Evolutionary conservation across 2,797 vertebrate species (phyloP), one percentile per base, ranked within the genome.

Genomic region (Fistularia commersonii): DNA sequence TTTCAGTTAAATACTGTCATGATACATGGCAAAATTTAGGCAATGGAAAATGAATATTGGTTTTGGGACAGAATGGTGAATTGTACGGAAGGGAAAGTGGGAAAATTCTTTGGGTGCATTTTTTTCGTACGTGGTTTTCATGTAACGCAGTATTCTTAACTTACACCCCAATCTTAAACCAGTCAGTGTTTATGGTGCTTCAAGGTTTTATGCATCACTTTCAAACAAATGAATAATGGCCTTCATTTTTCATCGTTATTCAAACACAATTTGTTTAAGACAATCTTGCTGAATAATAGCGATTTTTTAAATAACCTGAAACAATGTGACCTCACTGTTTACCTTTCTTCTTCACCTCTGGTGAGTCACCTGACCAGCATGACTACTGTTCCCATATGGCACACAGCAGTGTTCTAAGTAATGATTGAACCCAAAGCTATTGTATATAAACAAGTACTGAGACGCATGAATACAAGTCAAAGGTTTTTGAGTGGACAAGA

Each of bases 361-460:
- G 35, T 52, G 49, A 56, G 60, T 82, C 78, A 82, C 64, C 54
- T 80, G 78, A 76, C 67, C 48, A 69, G 62, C 46, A 8, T 64
- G 60, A 67, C 66, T 61, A 53, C 43, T 64, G 63, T 64, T 82
- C 83, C 85, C 83, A 89, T 85, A 80, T 85, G 86, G 77, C 56
- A 72, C 63, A 62, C 57, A 55, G 45, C 37, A 55, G 35, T 41
- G 13, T 50, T 46, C 12, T 36, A 51, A 71, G 41, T 33, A 49
- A 64, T 69, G 23, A 67, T 69, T 70, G 58, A 62, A 61, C 48
- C 49, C 48, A 41, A 48, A 37, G 11, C 47, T 47, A 51, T 7
- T 32, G 7, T 7, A 13, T n/a, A 54, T 35, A 44, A 36, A 45
- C 32, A 13, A 54, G 6, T 7, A 41, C 12, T 14, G 1, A 10